Percentiles rank a stretch among this genome's conserved stretches.
Evolutionary conservation across 2,113 vertebrate species (phyloP).

Genomic region (Emydocephalus ijimae): DNA sequence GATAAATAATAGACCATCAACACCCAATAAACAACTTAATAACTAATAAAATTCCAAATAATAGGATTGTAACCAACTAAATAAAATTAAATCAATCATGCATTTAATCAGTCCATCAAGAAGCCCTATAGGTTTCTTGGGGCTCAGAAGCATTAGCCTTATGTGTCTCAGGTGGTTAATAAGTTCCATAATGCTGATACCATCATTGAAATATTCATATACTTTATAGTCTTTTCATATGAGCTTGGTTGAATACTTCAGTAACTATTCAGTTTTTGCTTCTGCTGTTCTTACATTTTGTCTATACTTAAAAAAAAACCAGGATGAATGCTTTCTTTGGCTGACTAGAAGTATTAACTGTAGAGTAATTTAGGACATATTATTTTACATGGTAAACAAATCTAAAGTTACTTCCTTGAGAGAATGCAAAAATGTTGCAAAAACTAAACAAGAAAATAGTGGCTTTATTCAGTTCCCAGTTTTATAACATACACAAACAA

Average conservation of each 20-base stretch:
- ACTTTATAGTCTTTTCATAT: not conserved
- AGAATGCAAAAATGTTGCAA: not conserved
- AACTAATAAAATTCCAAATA: not conserved
- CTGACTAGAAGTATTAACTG: not conserved
- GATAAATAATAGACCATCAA: not conserved
- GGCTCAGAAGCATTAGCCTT: not conserved
- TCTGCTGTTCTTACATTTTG: not conserved
- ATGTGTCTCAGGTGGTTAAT: not conserved
- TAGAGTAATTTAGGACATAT: not conserved
- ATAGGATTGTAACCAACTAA: not conserved
- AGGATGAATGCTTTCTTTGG: not conserved
- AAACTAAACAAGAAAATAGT: not conserved
- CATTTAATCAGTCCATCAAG: not conserved
- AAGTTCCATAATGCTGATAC: not conserved
- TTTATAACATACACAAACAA: not conserved
- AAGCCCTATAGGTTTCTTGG: not conserved
- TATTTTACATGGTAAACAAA: not conserved
- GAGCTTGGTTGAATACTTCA: not conserved
- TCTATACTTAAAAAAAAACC: not conserved
- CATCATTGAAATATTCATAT: not conserved
- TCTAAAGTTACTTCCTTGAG: not conserved
- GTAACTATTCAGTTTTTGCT: not conserved
- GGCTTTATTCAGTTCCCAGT: conserved; percentile 7
- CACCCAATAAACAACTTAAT: not conserved
- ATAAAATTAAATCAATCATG: not conserved